Evolutionary conservation across 2,113 vertebrate species (phyloP).

Genomic region (Cairina moschata): DNA sequence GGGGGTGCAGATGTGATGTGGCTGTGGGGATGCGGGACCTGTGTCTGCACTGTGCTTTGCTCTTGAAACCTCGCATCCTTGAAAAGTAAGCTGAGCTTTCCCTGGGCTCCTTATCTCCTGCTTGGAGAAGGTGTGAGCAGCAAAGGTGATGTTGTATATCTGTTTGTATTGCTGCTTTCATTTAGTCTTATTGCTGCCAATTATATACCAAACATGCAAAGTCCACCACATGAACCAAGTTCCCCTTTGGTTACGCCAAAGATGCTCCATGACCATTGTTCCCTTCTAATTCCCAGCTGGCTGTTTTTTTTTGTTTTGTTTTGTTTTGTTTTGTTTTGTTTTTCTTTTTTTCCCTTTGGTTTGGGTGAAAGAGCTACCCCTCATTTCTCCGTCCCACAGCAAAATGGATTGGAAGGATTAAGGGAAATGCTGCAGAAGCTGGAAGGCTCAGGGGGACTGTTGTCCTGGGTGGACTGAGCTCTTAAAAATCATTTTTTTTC

Average conservation of each 20-base stretch:
- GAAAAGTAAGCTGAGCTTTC: background rate
- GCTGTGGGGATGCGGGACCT: fast-evolving
- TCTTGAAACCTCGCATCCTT: background rate
- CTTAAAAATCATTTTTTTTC: background rate
- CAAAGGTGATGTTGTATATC: background rate
- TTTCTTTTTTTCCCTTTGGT: background rate
- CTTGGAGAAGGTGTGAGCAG: background rate
- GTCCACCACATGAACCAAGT: background rate
- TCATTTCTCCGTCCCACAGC: fast-evolving
- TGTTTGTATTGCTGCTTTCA: background rate
- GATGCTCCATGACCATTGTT: background rate
- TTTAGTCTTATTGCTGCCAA: background rate
- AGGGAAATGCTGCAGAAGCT: background rate
- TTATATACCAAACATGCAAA: background rate
- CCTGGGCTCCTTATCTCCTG: background rate
- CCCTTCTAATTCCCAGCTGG: background rate
- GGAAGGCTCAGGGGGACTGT: background rate
- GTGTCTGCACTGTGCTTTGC: background rate
- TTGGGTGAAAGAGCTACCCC: background rate
- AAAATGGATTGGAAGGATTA: background rate
- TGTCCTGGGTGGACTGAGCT: background rate
- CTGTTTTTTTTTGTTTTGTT: background rate
- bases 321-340: too few species aligned
- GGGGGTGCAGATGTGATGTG: background rate
- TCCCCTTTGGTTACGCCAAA: background rate